Percentiles rank a stretch among this genome's conserved stretches.
These are phyloP conservation scores for Ischnura elegans DNA, from an alignment of 2,888 invertebrate species.

Conservation along the genomic window DNA sequence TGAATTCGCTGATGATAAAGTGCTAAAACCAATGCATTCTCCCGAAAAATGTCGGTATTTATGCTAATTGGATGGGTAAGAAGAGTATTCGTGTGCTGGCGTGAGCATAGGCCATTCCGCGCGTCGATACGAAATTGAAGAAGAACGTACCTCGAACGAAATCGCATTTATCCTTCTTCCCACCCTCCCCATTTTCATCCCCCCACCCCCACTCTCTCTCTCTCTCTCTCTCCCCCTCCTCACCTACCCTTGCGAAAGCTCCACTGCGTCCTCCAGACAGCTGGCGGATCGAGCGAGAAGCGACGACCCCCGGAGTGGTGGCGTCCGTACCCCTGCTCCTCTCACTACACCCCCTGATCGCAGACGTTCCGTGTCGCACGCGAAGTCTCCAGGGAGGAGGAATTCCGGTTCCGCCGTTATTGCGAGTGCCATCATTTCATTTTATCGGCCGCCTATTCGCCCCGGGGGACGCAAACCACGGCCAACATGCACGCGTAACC, in stretches of 20 bases:
- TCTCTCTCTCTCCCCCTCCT: background rate
- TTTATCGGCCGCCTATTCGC: constrained; percentile 45
- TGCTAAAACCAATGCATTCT: too few relatives aligned
- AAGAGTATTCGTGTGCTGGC: too few relatives aligned
- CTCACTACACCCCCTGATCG: background rate
- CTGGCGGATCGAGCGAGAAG: too few relatives aligned
- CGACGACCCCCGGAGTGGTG: background rate
- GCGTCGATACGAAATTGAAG: too few relatives aligned
- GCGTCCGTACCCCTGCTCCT: background rate
- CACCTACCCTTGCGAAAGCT: background rate
- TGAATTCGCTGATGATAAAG: too few relatives aligned
- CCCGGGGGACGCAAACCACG: background rate
- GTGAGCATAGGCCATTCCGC: too few relatives aligned
- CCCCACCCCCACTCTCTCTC: background rate
- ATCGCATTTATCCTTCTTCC: background rate
- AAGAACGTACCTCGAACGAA: too few relatives aligned
- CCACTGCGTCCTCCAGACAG: background rate
- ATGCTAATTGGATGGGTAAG: too few relatives aligned
- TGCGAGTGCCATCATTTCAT: constrained; percentile 62
- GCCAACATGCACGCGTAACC: background rate
- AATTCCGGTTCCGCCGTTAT: constrained; percentile 58
- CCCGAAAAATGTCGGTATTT: too few relatives aligned
- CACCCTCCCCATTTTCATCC: background rate
- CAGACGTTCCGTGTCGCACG: constrained; percentile 35
- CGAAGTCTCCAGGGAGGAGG: constrained; percentile 9